Conservation (phyloP, 2,113 vertebrate genomes). For the Neolamprologus cancellatus region DNA sequence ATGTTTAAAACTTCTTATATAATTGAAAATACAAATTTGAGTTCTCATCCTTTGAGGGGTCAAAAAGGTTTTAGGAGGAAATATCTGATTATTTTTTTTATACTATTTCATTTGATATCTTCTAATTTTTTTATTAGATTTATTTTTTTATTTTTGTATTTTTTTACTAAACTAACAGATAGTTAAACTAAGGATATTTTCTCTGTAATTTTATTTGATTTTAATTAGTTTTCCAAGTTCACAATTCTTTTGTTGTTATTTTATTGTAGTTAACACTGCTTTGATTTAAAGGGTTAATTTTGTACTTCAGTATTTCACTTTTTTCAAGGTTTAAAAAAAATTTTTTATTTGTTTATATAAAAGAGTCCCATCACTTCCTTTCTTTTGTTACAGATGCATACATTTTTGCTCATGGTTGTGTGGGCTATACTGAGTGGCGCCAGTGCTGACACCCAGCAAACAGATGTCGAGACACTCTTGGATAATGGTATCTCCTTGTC, state of each 20-base stretch:
- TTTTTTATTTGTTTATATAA: background rate
- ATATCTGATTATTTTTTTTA: background rate
- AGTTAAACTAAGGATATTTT: background rate
- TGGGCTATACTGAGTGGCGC: background rate
- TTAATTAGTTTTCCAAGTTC: background rate
- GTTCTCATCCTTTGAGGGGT: background rate
- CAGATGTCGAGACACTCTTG: slow-evolving; percentile 11
- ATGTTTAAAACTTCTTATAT: background rate
- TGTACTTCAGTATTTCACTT: background rate
- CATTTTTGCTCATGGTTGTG: slow-evolving; percentile 20
- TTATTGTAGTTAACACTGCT: background rate
- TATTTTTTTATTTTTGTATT: background rate
- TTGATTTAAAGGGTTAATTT: background rate
- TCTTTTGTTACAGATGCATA: slow-evolving; percentile 49
- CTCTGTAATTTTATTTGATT: background rate
- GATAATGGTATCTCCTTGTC: slow-evolving; percentile 47
- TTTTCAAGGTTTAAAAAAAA: background rate
- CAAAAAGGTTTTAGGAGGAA: background rate
- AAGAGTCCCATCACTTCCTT: background rate
- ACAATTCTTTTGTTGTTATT: background rate
- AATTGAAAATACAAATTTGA: background rate
- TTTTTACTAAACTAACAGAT: background rate
- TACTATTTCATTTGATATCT: background rate
- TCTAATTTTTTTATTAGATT: background rate
- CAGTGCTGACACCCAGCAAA: background rate